These are phyloP conservation scores for Hippotragus niger DNA, from an alignment of 2,113 vertebrate species.

Conservation along the genomic window DNA sequence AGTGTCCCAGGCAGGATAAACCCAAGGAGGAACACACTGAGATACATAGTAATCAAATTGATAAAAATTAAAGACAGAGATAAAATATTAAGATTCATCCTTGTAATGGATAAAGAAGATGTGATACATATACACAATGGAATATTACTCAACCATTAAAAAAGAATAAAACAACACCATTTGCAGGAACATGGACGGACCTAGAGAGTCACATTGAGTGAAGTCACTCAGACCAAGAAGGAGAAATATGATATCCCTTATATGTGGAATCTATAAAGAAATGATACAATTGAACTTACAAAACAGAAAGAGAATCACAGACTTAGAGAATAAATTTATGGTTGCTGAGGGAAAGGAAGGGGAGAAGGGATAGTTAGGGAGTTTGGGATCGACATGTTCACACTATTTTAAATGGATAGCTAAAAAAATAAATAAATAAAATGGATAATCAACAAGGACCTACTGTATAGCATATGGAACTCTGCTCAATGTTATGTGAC, in stretches of 20 bases:
- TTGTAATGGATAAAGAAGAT: not conserved
- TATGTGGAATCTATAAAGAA: not conserved
- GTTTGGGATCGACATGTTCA: not conserved
- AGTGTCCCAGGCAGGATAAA: not conserved
- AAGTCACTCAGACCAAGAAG: not conserved
- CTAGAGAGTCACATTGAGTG: not conserved
- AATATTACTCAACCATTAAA: not conserved
- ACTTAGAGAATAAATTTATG: not conserved
- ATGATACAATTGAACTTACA: not conserved
- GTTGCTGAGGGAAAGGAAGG: not conserved
- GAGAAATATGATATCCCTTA: not conserved
- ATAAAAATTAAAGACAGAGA: not conserved
- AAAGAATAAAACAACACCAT: not conserved
- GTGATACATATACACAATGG: not conserved
- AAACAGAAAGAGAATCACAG: not conserved
- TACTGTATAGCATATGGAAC: not conserved
- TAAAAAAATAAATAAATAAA: not conserved
- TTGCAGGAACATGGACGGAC: not conserved
- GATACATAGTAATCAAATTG: not conserved
- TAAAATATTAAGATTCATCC: not conserved
- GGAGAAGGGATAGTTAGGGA: not conserved
- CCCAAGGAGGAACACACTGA: not conserved
- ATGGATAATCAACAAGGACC: not conserved
- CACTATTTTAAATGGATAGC: not conserved
- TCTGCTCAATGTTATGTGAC: not conserved